These are phyloP conservation scores for Helicorthomorpha holstii DNA, from an alignment of 1,140 invertebrate genomes.

Conservation along the genomic window DNA sequence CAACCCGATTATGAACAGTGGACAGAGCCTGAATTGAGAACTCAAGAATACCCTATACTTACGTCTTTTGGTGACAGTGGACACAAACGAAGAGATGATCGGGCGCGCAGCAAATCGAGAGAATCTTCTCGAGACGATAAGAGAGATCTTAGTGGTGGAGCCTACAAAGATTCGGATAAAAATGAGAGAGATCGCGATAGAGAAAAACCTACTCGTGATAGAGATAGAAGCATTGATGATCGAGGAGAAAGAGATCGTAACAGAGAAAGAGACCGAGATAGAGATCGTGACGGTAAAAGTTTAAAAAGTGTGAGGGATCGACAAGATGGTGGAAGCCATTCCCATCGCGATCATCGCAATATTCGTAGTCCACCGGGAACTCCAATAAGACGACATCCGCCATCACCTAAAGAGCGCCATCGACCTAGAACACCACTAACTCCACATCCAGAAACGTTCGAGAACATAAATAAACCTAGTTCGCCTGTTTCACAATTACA, in stretches of 20 bases:
- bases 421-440: not conserved
- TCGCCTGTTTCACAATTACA: not conserved
- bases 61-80: not conserved
- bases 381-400: not conserved
- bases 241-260: slow-evolving; percentile 3
- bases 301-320: not conserved
- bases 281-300: slow-evolving; percentile 7
- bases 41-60: no score
- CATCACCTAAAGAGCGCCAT: not conserved
- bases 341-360: not conserved
- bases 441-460: not conserved
- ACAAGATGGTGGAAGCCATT: not conserved
- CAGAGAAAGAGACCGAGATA: slow-evolving; percentile 12
- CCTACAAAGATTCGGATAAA: slow-evolving; percentile 17
- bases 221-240: not conserved
- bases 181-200: slow-evolving; percentile 24
- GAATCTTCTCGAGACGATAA: not conserved
- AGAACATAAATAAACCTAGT: not conserved
- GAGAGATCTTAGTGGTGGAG: not conserved
- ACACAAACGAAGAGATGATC: not conserved
- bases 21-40: not conserved
- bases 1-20: not conserved
- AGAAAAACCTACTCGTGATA: slow-evolving; percentile 15
- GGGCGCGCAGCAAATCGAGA: not conserved
- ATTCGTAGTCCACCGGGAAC: not conserved